Base-by-base conservation (phyloP, 2,888 invertebrate genomes). In the Eulithis prunata region DNA sequence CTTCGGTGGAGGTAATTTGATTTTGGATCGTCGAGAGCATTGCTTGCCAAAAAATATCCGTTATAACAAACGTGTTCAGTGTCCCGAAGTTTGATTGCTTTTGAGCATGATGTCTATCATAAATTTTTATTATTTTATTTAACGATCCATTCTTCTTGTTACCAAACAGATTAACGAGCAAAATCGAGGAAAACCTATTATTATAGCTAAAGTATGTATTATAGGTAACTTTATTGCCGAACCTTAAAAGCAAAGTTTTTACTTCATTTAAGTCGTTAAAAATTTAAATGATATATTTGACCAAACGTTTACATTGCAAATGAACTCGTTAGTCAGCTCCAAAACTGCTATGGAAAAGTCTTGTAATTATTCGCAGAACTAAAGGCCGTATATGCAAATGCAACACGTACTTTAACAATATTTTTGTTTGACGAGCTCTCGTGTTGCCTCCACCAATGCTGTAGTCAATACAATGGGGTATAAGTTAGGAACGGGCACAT, bases 351-450 rank as follows among this genome's bases (percentile, higher is more conserved):
- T 51, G 28, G 12, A 51, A 51, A 52, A 52, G 32, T 52, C 52
- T 12, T 32, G 32, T 32, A 32, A 38, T 53, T 13, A 38, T 57
- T 51, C 28, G 56, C 41, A 32, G n/a, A 56, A 57, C 45, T 41
- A 43, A 56, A 62, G 43, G 13, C n/a, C 36, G 62, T 38, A 55
- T 41, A 62, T 62, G 62, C 43, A 62, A 62, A 57, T 62, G 49
- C 51, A 62, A 51, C 56, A 62, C 52, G 52, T 51, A 52, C 45
- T 56, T 51, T 57, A 41, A 49, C 49, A 46, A 49, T 49, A 61
- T 54, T 62, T 49, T 62, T 56, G 62, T 56, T 51, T 56, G 51
- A 57, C 56, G 56, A 51, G 51, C 51, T 56, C 62, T 57, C 51
- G 51, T 51, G 43, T 46, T 61, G 43, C 46, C 55, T 41, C 45